phyloP scores from a whole-genome alignment of 2,797 vertebrate genomes.

The Scolopax bukidnonensis region DNA sequence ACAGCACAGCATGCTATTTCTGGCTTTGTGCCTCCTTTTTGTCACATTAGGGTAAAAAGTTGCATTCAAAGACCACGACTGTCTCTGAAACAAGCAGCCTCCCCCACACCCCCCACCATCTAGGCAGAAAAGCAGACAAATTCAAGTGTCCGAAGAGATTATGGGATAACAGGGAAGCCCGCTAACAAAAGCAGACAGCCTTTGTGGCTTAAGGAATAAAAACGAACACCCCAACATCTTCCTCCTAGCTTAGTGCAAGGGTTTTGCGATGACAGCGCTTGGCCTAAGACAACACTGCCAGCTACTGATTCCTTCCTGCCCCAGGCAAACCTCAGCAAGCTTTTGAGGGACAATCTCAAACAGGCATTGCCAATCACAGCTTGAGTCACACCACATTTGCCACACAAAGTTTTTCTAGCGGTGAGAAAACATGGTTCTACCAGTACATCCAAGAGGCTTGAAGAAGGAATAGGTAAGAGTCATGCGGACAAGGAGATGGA shows the following conservation, averaged over 20 bases:
- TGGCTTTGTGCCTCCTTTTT: conserved; percentile 68
- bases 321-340: not conserved
- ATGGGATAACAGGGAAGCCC: not conserved
- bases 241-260: not conserved
- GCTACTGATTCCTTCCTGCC: not conserved
- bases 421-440: not conserved
- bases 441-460: not conserved
- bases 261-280: not conserved
- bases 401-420: not conserved
- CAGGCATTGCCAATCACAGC: not conserved
- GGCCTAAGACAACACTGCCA: not conserved
- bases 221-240: not conserved
- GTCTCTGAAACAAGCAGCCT: conserved; percentile 25
- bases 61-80: conserved; percentile 49
- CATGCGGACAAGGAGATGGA: not conserved
- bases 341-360: not conserved
- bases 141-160: conserved; percentile 39
- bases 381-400: not conserved
- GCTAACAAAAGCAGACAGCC: conserved; percentile 55
- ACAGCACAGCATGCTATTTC: conserved; percentile 57
- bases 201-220: not conserved
- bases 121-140: conserved; percentile 36
- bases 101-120: not conserved
- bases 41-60: conserved; percentile 60
- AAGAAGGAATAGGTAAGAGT: not conserved